Base-by-base conservation (phyloP, 92 coral and sea anemone genomes). In the Epizoanthus fatuus region DNA sequence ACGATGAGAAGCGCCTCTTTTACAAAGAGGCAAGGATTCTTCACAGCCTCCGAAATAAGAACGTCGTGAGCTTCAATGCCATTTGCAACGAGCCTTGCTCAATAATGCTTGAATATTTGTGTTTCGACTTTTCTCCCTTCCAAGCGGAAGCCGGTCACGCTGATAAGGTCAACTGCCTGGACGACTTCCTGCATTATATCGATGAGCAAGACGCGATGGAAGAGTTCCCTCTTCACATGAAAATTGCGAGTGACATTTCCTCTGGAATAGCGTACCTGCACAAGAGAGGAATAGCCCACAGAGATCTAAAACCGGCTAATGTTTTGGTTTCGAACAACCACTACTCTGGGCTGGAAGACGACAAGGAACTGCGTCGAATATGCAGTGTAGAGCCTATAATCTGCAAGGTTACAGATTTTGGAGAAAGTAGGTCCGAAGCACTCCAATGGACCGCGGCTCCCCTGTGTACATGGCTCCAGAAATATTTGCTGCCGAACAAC, bases 351-450 rank as follows among this genome's bases (percentile, higher is more conserved):
- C n/a, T 90, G 45, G 51, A 42, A 71, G 55, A 64, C 87, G 59
- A 69, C 15, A 86, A 76, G 3, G 74, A 76, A 12, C 75, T 89
- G 32, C 69, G 39, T 25, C 32, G 81, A 4, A 45, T 52, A 14
- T 90, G 25, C 10, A 59, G 10, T 0, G 35, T 7, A 55, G 84
- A 91, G 60, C 84, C 89, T 2, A 89, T 92, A 55, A 45, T 64
- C 2, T 93, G 93, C 70, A 93, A 93, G 67, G 83, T 93, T 17
- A 87, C 90, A 25, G 95, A 92, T 79, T 92, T 92, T 64, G 93
- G 91, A 37, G 91, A 92, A 55, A 86, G 95, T 49, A 82, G 95
- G 32, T 79, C 86, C 0, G 74, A 69, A 13, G 52, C 86, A 69
- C 47, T 64, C 35, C 93, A 92, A 45, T 88, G n/a, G 76, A 89